A percentile compares a stretch with the other conserved stretches of the same genome.
Conservation (phyloP, 2,113 vertebrate species). For the Cynopterus brachyotis region DNA sequence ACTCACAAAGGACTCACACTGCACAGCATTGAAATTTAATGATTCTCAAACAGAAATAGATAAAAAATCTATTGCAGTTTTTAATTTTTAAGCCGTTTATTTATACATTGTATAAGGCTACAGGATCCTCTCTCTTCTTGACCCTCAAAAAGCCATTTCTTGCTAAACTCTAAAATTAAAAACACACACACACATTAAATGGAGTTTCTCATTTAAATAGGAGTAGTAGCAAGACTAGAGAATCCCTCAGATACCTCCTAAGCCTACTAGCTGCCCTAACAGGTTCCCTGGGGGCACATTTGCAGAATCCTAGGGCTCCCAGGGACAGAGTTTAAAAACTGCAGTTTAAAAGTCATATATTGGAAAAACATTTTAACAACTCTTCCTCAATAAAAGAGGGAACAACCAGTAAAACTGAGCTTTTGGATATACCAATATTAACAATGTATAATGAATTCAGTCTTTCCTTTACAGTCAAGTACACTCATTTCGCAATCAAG, state of each 20-base stretch:
- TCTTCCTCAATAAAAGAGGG: not conserved
- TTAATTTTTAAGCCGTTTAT: not conserved
- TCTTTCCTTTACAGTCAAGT: not conserved
- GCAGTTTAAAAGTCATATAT: not conserved
- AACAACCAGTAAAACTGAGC: not conserved
- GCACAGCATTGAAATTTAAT: not conserved
- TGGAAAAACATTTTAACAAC: not conserved
- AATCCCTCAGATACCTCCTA: not conserved
- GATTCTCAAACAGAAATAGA: constrained; percentile 27
- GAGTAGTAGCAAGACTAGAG: not conserved
- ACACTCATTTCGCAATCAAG: not conserved
- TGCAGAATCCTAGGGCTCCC: not conserved
- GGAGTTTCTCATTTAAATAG: not conserved
- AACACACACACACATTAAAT: not conserved
- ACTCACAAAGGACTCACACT: not conserved
- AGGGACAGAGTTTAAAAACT: not conserved
- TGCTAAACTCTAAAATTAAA: not conserved
- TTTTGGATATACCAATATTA: not conserved
- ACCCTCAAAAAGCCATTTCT: not conserved
- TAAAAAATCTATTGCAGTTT: not conserved
- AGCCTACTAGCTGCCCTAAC: not conserved
- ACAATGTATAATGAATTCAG: not conserved
- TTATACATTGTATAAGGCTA: not conserved
- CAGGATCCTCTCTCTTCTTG: not conserved
- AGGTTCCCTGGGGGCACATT: not conserved